These are phyloP conservation scores for Spheniscus humboldti DNA, from an alignment of 2,797 vertebrate species.

Conservation along the genomic window DNA sequence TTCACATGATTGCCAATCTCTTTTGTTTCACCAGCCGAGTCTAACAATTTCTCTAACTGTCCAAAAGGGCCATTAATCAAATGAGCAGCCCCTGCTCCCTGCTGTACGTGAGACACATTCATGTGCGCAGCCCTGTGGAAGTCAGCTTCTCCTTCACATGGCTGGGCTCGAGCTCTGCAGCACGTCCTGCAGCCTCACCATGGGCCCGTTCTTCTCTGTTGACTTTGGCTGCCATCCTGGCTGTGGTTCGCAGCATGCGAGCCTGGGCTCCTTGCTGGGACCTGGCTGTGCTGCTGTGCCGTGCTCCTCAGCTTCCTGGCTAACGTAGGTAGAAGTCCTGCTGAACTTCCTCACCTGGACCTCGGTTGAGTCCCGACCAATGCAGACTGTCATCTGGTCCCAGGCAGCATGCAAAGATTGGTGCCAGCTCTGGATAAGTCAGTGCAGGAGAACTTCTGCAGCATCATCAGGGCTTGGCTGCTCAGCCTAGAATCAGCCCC, in stretches of 20 bases:
- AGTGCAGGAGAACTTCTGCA: neutral
- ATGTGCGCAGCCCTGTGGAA: neutral
- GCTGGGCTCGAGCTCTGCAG: neutral
- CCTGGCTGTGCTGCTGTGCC: neutral
- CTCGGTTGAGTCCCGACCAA: accelerated
- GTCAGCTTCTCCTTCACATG: neutral
- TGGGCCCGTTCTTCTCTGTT: accelerated
- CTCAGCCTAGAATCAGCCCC: neutral
- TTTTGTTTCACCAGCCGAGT: neutral
- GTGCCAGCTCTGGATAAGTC: neutral
- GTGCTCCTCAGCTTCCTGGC: neutral
- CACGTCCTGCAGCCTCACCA: neutral
- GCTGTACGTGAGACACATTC: neutral
- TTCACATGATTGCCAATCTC: conserved; percentile 40
- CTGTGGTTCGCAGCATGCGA: accelerated
- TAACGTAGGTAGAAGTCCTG: neutral
- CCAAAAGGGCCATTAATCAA: conserved; percentile 33
- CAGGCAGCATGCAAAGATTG: accelerated
- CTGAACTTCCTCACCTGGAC: neutral
- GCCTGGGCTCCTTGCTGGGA: neutral
- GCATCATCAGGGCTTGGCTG: neutral
- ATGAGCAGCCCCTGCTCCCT: neutral
- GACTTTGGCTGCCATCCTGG: neutral
- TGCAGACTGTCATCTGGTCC: neutral
- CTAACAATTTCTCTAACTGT: conserved; percentile 26